Evolutionary conservation across 92 coral and sea anemone species (phyloP), one percentile per base, ranked within the genome.

Genomic region (Porites lobata): DNA sequence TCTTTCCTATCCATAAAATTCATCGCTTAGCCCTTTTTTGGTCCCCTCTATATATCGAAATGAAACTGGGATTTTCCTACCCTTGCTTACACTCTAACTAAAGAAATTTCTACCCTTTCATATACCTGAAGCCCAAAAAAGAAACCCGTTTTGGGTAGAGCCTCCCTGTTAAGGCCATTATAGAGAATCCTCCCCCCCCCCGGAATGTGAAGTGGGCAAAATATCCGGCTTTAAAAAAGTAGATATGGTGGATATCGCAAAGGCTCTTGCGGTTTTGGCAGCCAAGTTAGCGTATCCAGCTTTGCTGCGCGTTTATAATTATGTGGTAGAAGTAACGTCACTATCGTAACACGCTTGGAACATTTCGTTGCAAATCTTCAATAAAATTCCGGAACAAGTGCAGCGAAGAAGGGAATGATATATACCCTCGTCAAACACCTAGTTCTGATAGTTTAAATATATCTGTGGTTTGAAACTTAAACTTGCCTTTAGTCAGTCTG

Each of bases 391-490:
- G 78, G 78, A 74, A 21, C 54, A 19, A 75, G 54, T 75, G 64
- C 64, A 1, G 38, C 1, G 43, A 2, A 50, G 52, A 59, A 73
- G 18, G 52, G 9, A 38, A 38, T 38, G 43, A 38, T 38, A 38
- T 3, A 38, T 3, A 4, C 47, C 4, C 47, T 38, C 47, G 47
- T 38, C 47, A 38, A 3, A 38, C 47, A 38, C 47, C 0, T 38
- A 3, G 47, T 38, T 38, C 47, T 38, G 47, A 38, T 38, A 38
- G 47, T 38, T 38, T 38, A 13, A 53, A 9, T 59, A 69, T 57
- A 59, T 14, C 54, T 64, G 38, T n/a, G 14, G 32, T 10, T 65
- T 79, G 83, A 79, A 79, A 79, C 83, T 43, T 43, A 79, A 76
- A 70, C 53, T 26, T 50, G 43, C 56, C 14, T 17, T 7, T 14